phyloP scores from a whole-genome alignment of 2,113 vertebrate genomes.

The Myodes glareolus region DNA sequence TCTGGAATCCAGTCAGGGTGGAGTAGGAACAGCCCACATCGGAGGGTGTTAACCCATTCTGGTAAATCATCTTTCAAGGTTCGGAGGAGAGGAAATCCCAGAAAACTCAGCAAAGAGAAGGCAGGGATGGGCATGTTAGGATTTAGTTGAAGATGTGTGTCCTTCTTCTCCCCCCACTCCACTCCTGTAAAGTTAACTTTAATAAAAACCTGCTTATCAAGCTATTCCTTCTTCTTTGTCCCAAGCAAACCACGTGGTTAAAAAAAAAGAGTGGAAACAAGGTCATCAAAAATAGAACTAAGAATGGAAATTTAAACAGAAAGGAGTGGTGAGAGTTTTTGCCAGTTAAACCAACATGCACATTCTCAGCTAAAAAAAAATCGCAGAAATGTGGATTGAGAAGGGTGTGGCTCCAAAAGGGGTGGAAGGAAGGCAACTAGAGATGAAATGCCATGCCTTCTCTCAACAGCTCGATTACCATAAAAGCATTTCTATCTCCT shows the following conservation, averaged over 20 bases:
- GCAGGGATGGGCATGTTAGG: background rate
- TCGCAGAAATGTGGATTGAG: constrained; percentile 56
- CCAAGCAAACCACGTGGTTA: background rate
- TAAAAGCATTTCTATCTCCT: background rate
- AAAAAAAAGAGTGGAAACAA: constrained; percentile 13
- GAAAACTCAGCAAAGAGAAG: constrained; percentile 30
- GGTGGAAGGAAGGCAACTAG: background rate
- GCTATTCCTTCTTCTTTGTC: background rate
- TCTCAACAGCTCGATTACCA: background rate
- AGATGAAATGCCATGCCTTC: background rate
- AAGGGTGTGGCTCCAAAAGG: constrained; percentile 19
- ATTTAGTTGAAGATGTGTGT: constrained; percentile 13
- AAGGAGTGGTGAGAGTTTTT: background rate
- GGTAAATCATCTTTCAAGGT: constrained; percentile 48
- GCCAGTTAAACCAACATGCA: constrained; percentile 19
- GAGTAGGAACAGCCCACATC: constrained; percentile 67
- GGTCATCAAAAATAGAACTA: constrained; percentile 28
- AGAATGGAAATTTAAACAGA: constrained; percentile 67
- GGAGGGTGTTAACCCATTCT: constrained; percentile 71
- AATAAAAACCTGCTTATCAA: background rate
- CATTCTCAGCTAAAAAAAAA: constrained; percentile 52
- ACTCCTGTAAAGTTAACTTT: background rate
- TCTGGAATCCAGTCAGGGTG: constrained; percentile 73
- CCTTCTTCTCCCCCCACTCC: background rate
- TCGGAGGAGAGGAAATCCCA: constrained; percentile 76